phyloP scores from a whole-genome alignment of 2,797 vertebrate species.

The Basileuterus tristriatus region DNA sequence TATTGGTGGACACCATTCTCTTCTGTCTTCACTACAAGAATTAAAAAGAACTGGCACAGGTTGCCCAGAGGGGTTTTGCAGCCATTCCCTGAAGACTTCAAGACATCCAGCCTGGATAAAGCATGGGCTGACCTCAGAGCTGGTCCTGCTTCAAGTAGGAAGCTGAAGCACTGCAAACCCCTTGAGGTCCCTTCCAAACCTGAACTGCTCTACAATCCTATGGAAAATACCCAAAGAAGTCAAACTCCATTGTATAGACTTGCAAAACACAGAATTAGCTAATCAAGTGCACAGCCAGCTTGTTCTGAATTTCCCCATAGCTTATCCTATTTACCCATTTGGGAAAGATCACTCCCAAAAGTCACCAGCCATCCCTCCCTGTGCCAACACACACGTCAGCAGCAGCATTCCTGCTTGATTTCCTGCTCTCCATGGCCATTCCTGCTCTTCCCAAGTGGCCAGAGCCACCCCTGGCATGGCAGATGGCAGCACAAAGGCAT shows the following conservation, averaged over 20 bases:
- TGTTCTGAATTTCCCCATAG: not conserved
- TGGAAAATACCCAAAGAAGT: not conserved
- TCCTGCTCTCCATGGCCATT: not conserved
- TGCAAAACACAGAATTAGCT: not conserved
- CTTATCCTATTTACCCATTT: not conserved
- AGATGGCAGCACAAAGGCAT: slow-evolving; percentile 14
- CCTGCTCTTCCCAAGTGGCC: not conserved
- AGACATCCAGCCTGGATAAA: not conserved
- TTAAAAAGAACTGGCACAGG: not conserved
- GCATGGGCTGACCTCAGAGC: not conserved
- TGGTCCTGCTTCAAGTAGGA: not conserved
- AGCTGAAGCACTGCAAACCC: not conserved
- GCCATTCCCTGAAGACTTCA: not conserved
- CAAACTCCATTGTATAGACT: rapidly evolving
- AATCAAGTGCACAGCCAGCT: not conserved
- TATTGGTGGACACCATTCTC: not conserved
- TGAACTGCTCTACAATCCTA: not conserved
- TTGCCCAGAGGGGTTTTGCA: not conserved
- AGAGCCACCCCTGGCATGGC: not conserved
- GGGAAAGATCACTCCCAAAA: not conserved
- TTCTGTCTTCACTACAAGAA: not conserved
- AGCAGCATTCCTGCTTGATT: not conserved
- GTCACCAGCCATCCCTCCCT: not conserved
- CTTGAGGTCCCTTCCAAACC: not conserved
- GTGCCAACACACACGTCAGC: rapidly evolving